Evolutionary conservation across 2,888 invertebrate species (phyloP), one percentile per base, ranked within the genome.

Genomic region (Ischnura elegans): DNA sequence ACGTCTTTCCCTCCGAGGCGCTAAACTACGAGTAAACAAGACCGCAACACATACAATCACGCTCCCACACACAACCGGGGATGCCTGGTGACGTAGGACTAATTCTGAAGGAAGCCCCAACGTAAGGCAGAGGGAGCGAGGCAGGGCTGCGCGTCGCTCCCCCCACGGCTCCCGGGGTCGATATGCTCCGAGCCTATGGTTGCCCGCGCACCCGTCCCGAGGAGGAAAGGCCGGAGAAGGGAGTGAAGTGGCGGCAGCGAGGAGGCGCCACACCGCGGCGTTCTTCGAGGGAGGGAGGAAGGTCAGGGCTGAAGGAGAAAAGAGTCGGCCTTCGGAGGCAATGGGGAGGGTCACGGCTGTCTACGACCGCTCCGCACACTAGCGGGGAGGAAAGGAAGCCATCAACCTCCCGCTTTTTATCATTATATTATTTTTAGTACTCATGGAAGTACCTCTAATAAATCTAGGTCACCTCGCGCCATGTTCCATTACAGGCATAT

Each of bases 291-390:
- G 66, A 76, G 76, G 76, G 76, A 76, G 76, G 76, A 76, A 76
- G 76, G 76, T 76, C 76, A 76, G 76, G 76, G 76, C 76, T 76
- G 29, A 36, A 76, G 76, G 76, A 76, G 21, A 25, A n/a, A n/a
- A 61, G 76, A 76, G 76, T 29, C 76, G 76, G 76, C 76, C 76
- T 76, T 76, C 76, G 76, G 36, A 76, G 76, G 76, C 76, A n/a
- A 36, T 29, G 76, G 76, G 76, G 25, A 76, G 76, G 76, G 76
- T 76, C 76, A 76, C 76, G 76, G 76, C 76, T 76, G 76, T 76
- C 76, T 76, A 16, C 76, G 76, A 36, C 29, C 61, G 61, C 61
- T 25, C 61, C 76, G 76, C 76, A 76, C 29, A n/a, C 76, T 51
- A 19, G 51, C 13, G 51, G 51, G 76, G 76, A 10, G 76, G 76